Percentiles rank a stretch among this genome's conserved stretches.
Conservation (phyloP, 2,113 vertebrate species). For the Gopherus flavomarginatus region DNA sequence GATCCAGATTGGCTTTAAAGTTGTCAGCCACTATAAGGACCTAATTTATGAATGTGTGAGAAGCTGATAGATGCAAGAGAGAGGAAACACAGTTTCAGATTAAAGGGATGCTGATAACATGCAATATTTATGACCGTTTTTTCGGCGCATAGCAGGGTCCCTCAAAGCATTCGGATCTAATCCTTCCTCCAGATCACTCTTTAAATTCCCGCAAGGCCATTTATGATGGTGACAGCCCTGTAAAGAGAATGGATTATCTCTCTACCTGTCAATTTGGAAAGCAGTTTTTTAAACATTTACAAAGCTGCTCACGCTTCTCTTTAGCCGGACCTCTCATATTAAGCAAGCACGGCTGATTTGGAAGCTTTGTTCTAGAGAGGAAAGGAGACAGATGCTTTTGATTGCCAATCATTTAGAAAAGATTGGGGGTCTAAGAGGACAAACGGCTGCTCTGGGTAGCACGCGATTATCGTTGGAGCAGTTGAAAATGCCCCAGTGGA, state of each 20-base stretch:
- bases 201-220: background rate
- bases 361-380: background rate
- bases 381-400: background rate
- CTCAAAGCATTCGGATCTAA: background rate
- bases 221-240: background rate
- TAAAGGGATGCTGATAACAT: background rate
- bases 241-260: background rate
- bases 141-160: background rate
- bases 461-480: background rate
- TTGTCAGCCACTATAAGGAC: too few relatives aligned
- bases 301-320: background rate
- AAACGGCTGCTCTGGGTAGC: background rate
- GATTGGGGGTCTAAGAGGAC: background rate
- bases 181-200: background rate
- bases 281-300: background rate
- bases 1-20: too few relatives aligned
- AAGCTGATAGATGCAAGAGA: background rate
- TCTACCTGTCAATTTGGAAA: background rate
- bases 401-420: slow-evolving; percentile 12
- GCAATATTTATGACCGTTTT: background rate
- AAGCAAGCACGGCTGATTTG: background rate
- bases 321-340: slow-evolving; percentile 1
- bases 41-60: accelerated
- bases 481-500: background rate
- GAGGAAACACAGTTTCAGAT: background rate